Conservation (phyloP, 2,888 invertebrate genomes). For the Diadegma fenestrale region DNA sequence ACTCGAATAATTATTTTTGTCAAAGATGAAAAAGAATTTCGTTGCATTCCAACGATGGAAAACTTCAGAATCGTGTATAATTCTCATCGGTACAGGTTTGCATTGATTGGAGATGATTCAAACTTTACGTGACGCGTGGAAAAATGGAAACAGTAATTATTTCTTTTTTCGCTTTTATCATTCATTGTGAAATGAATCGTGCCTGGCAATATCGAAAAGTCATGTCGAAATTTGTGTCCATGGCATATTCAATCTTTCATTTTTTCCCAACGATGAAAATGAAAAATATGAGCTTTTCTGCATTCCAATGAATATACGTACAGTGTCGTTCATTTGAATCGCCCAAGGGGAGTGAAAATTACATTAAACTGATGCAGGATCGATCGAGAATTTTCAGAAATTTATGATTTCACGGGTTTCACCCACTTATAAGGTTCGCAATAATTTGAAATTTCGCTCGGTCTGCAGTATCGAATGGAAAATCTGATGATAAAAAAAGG, state of each 20-base stretch:
- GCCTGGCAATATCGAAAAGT: background rate
- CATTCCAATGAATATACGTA: slow-evolving; percentile 14
- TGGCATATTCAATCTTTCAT: background rate
- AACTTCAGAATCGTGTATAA: too few relatives aligned
- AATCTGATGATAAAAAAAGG: background rate
- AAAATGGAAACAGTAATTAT: background rate
- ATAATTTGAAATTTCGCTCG: background rate
- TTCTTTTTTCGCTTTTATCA: background rate
- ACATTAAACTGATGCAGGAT: slow-evolving; percentile 22
- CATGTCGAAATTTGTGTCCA: background rate
- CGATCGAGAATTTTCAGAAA: slow-evolving; percentile 10
- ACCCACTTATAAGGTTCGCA: background rate
- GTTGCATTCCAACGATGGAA: too few relatives aligned
- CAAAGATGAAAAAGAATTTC: too few relatives aligned
- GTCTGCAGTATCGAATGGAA: background rate
- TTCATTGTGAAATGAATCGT: background rate
- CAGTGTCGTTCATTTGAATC: slow-evolving; percentile 22
- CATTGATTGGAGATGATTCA: too few relatives aligned
- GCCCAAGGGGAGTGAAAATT: background rate
- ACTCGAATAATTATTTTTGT: too few relatives aligned
- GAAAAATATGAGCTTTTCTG: slow-evolving; percentile 1
- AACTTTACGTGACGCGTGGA: background rate
- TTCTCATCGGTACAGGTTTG: background rate
- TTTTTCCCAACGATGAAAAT: background rate
- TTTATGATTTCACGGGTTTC: slow-evolving; percentile 18